Percentiles rank a stretch among this genome's conserved stretches.
These are phyloP conservation scores for Eciton burchellii DNA, from an alignment of 1,140 invertebrate species.

Conservation along the genomic window DNA sequence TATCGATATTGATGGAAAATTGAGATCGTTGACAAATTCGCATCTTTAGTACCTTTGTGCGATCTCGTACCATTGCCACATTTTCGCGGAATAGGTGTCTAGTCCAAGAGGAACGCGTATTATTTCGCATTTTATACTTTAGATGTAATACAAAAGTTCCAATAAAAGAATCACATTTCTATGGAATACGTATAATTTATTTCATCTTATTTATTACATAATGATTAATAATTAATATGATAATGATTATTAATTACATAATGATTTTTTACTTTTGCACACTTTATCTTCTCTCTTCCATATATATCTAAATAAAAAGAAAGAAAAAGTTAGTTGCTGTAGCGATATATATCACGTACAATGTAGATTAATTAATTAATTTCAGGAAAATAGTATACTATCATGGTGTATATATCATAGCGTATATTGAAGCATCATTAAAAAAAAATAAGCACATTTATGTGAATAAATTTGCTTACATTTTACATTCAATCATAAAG, in stretches of 20 bases:
- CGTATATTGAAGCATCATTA: constrained; percentile 75
- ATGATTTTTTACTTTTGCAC: background rate
- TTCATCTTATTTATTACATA: background rate
- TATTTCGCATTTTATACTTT: constrained; percentile 53
- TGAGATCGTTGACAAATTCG: background rate
- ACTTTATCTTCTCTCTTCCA: background rate
- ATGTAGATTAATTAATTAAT: background rate
- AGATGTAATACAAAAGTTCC: constrained; percentile 47
- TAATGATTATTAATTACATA: too few species aligned
- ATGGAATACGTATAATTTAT: constrained; percentile 23
- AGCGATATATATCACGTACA: background rate
- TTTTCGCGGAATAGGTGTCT: constrained; percentile 49
- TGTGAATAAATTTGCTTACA: too few species aligned
- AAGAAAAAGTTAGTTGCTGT: background rate
- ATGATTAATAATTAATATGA: too few species aligned
- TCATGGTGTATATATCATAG: constrained; percentile 71
- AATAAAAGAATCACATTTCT: constrained; percentile 57
- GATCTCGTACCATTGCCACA: background rate
- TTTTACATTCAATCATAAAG: too few species aligned
- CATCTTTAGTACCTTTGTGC: constrained; percentile 4
- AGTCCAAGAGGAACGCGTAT: constrained; percentile 49
- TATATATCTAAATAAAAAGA: constrained; percentile 9
- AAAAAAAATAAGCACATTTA: background rate
- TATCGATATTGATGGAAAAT: background rate
- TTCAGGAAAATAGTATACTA: constrained; percentile 60